phyloP scores from a whole-genome alignment of 2,888 invertebrate species.

The Sceliomorpha sp. region DNA sequence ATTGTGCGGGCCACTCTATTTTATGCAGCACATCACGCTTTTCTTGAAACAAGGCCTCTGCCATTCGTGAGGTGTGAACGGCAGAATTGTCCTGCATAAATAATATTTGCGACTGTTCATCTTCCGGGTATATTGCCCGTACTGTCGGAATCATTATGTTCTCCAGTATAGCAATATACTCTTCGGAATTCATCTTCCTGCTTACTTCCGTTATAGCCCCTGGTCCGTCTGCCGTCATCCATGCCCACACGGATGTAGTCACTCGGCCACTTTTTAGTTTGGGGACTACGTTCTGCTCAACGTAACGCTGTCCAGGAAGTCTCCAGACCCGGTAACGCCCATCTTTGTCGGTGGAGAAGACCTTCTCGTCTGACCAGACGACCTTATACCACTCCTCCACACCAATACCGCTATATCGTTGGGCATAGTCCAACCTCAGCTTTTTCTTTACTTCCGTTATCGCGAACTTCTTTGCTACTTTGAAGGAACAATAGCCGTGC shows the following conservation, averaged over 20 bases:
- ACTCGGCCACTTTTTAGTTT: too few species aligned
- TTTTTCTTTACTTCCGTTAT: too few species aligned
- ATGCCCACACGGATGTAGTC: too few species aligned
- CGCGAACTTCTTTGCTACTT: too few species aligned
- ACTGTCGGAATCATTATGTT: not conserved
- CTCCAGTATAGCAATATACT: not conserved
- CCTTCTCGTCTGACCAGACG: not conserved
- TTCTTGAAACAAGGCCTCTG: not conserved
- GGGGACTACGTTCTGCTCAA: too few species aligned
- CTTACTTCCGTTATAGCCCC: not conserved
- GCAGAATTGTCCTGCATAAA: constrained; percentile 1
- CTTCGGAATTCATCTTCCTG: not conserved
- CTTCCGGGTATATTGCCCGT: not conserved
- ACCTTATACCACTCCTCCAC: not conserved
- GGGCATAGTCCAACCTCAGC: constrained; percentile 4
- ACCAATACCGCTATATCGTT: not conserved
- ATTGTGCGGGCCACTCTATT: not conserved
- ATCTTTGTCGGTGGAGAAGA: constrained; percentile 1
- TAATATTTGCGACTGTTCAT: not conserved
- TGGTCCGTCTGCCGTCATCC: too few species aligned
- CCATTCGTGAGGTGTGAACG: not conserved
- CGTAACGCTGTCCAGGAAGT: too few species aligned
- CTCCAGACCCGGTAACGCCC: too few species aligned
- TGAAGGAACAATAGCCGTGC: too few species aligned
- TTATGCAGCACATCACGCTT: not conserved